A percentile compares a stretch with the other conserved stretches of the same genome.
Conservation (phyloP, 2,888 invertebrate species). For the Patella pellucida region DNA sequence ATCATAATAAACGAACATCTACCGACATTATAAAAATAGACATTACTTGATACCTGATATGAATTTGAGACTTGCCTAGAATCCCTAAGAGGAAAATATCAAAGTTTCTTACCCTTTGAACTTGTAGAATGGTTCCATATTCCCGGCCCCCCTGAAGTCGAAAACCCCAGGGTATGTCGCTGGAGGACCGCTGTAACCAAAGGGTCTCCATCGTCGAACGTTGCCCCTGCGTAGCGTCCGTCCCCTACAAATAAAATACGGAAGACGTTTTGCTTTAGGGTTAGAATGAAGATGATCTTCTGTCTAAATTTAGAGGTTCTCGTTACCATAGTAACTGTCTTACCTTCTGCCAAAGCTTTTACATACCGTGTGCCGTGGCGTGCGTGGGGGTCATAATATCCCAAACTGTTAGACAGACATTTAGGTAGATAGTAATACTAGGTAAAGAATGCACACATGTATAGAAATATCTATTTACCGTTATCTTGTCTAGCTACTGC, state of each 20-base stretch:
- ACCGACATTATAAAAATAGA: too few species aligned
- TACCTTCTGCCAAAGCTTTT: conserved; percentile 2
- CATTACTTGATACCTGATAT: not conserved
- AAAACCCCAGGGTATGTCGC: conserved; percentile 69
- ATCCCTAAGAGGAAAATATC: not conserved
- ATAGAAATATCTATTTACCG: too few species aligned
- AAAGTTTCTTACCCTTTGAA: conserved; percentile 64
- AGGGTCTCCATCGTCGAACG: conserved; percentile 61
- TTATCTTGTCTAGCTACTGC: too few species aligned
- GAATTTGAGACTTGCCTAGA: not conserved
- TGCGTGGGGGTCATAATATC: conserved; percentile 1
- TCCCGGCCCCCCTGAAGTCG: conserved; percentile 69
- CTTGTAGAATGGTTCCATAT: conserved; percentile 61
- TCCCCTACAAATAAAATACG: conserved; percentile 25
- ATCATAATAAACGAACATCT: too few species aligned
- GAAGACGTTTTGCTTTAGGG: conserved; percentile 22
- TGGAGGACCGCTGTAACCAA: conserved; percentile 65
- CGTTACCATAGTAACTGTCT: conserved; percentile 39
- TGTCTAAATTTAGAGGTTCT: conserved; percentile 42
- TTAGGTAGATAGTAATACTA: too few species aligned
- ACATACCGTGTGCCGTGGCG: conserved; percentile 2
- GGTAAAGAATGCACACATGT: too few species aligned
- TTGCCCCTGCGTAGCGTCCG: conserved; percentile 18
- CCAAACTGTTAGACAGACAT: too few species aligned
- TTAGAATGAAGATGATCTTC: conserved; percentile 29